phyloP scores from a whole-genome alignment of 2,888 invertebrate genomes.

The Parnassius mnemosyne region DNA sequence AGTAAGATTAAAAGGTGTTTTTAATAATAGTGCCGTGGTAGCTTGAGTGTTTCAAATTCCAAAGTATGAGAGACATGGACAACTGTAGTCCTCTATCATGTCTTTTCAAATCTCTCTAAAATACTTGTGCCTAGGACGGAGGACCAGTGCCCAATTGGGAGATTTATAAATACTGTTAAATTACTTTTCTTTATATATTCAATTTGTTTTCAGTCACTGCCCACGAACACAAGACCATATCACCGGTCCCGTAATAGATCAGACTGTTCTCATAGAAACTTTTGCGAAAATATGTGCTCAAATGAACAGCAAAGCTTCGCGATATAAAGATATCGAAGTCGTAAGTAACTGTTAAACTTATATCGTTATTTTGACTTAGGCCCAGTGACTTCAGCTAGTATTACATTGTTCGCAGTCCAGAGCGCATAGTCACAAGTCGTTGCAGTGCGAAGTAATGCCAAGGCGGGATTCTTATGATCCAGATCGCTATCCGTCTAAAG shows the following conservation, averaged over 20 bases:
- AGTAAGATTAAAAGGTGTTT: slow-evolving; percentile 1
- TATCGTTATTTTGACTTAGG: not conserved
- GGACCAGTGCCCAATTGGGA: too few species aligned
- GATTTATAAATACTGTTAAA: too few species aligned
- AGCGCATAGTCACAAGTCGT: slow-evolving; percentile 66
- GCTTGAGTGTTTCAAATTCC: too few species aligned
- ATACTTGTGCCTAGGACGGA: too few species aligned
- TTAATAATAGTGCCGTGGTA: too few species aligned
- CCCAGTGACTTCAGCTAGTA: not conserved
- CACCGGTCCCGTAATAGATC: slow-evolving; percentile 42
- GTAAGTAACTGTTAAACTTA: slow-evolving; percentile 39
- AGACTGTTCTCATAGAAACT: slow-evolving; percentile 57
- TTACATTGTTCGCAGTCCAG: slow-evolving; percentile 45
- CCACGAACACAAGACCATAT: slow-evolving; percentile 38
- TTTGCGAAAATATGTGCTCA: slow-evolving; percentile 66
- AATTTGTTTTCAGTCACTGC: slow-evolving; percentile 33
- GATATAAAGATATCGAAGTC: slow-evolving; percentile 35
- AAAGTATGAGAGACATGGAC: too few species aligned
- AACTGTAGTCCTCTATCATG: too few species aligned
- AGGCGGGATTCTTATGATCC: slow-evolving; percentile 41
- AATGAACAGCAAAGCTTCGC: slow-evolving; percentile 47
- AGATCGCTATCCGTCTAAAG: slow-evolving; percentile 46
- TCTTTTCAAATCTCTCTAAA: too few species aligned
- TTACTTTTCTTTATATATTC: too few species aligned
- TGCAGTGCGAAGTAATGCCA: slow-evolving; percentile 60